These are phyloP conservation scores for Dendrolimus pini DNA, from an alignment of 2,888 invertebrate genomes.

Conservation along the genomic window DNA sequence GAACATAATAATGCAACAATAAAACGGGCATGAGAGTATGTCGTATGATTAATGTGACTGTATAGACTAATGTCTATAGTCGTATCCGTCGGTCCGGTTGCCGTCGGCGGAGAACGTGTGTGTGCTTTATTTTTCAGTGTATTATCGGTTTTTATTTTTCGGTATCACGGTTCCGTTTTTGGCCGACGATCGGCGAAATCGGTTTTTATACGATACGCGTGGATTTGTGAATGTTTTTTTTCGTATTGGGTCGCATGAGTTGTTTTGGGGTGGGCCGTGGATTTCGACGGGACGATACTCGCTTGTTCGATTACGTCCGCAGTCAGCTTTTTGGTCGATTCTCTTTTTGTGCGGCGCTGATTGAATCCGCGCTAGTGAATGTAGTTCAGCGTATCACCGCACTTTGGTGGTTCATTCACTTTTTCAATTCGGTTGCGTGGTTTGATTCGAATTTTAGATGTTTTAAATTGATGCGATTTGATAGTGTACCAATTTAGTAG, in stretches of 20 bases:
- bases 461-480: too few relatives aligned
- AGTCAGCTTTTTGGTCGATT: constrained; percentile 44
- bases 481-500: too few relatives aligned
- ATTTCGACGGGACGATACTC: constrained; percentile 56
- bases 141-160: constrained; percentile 72
- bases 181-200: constrained; percentile 65
- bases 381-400: constrained; percentile 61
- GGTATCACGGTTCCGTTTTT: constrained; percentile 75
- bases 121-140: constrained; percentile 64
- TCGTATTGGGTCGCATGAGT: constrained; percentile 58
- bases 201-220: constrained; percentile 70
- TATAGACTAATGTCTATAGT: too few relatives aligned
- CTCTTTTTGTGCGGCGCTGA: constrained; percentile 57
- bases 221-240: constrained; percentile 70
- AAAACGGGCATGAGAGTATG: too few relatives aligned
- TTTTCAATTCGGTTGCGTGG: constrained; percentile 31
- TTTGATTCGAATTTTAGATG: constrained; percentile 27
- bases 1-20: too few relatives aligned
- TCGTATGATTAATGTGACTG: too few relatives aligned
- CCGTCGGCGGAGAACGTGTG: constrained; percentile 33
- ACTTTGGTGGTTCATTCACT: constrained; percentile 60
- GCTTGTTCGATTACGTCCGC: constrained; percentile 67
- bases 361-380: constrained; percentile 72
- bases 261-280: constrained; percentile 68
- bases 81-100: constrained; percentile 12